Evolutionary conservation across 2,888 invertebrate species (phyloP), one percentile per base, ranked within the genome.

Genomic region (Rhagophthalmus giganteus): DNA sequence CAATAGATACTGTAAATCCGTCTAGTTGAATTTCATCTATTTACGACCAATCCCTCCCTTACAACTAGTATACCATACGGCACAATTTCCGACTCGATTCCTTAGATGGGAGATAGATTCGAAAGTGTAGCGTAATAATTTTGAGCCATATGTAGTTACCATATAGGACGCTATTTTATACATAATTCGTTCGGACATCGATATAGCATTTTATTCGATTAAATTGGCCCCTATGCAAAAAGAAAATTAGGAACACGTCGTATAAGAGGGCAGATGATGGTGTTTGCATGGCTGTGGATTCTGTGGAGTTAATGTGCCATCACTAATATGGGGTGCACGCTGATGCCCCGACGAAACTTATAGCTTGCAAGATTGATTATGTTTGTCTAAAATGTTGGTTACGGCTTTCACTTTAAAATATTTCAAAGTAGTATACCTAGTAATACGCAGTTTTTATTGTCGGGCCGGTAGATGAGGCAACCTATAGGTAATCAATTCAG

Each of bases 251-350:
- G 57, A 28, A 27, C 34, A 14, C 30, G 48, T 55, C 14, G 40
- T 32, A 40, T 37, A 49, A 32, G 51, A 58, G 57, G 58, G 66
- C 68, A 68, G 66, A 68, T 68, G 66, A 67, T 63, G 63, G 64
- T 59, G 65, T 67, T 74, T 73, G 74, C 72, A 69, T 72, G 72
- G 71, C 72, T 71, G 72, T 73, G 64, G 73, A 65, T 66, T 73
- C 72, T 72, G 74, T 73, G 64, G 73, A 67, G 66, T 74, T 73
- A 75, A 75, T 75, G 75, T 74, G 72, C 69, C 74, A 71, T 70
- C 68, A 74, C 75, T 75, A 75, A 75, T 74, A 68, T 70, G 72
- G 74, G 74, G 73, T 72, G 66, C 62, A 59, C 62, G 57, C 57
- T 57, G 61, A 54, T 51, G 58, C 61, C 56, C 51, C 54, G 59